Evolutionary conservation across 2,888 invertebrate genomes (phyloP), one percentile per base, ranked within the genome.

Genomic region (Meganola albula): DNA sequence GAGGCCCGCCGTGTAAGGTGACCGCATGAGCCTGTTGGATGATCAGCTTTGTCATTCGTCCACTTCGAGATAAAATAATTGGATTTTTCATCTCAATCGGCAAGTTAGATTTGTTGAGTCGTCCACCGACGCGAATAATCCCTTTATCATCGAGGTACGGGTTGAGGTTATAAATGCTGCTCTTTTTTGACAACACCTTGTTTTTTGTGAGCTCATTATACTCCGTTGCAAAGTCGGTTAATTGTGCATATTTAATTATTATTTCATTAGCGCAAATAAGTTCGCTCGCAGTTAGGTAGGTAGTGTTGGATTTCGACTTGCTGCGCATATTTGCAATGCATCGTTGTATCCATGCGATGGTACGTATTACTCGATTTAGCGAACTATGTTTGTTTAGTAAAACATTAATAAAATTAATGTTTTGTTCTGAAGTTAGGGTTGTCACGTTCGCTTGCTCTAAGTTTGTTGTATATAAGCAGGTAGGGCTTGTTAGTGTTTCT

Each of bases 371-470:
- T 21, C 10, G 20, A 5, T 12, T 25, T 16, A 34, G 21, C 12
- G 34, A 30, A 27, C 38, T 37, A 13, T 12, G 12, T 13, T 26
- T 37, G 18, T 7, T 23, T 29, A 33, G 16, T 30, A 22, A 13
- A 4, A 13, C 8, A 10, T 21, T 8, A 24, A 25, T 28, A 24
- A 11, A 27, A 31, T 30, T 10, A 9, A 21, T 14, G 8, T 11
- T 24, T n/a, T 24, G 5, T 11, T 13, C 10, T 9, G 16, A 12
- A 11, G 10, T n/a, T 24, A 18, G 20, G 12, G n/a, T n/a, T n/a
- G 14, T 32, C 22, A 5, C 8, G 10, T 28, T 25, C n/a, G 28
- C 27, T 10, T 16, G 11, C 11, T 24, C 21, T 10, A 26, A n/a
- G 10, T 11, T 26, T 7, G 18, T 33, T 10, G 24, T 22, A 22